Evolutionary conservation across 1,140 invertebrate species (phyloP).

Genomic region (Cyclargus thomasi): DNA sequence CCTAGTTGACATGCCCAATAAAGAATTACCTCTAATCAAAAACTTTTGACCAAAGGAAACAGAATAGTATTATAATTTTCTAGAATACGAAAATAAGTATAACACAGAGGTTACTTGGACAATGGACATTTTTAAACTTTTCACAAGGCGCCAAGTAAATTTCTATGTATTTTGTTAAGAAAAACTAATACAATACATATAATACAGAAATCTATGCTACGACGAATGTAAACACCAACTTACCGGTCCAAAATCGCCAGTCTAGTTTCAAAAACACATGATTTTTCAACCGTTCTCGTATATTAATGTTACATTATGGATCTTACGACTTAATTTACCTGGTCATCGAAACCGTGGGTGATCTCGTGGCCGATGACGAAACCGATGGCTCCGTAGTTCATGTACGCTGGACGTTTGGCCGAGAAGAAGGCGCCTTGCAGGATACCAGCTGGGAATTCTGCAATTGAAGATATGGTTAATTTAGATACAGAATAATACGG

Average conservation of each 20-base stretch:
- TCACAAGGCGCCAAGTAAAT: too few species aligned
- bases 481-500: too few species aligned
- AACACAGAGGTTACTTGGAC: too few species aligned
- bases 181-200: not conserved
- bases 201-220: not conserved
- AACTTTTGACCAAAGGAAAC: not conserved
- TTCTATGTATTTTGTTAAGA: not conserved
- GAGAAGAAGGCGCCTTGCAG: conserved; percentile 92
- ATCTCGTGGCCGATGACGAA: conserved; percentile 96
- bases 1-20: not conserved
- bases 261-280: not conserved
- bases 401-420: conserved; percentile 87
- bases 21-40: not conserved
- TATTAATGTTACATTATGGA: not conserved
- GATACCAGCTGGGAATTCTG: conserved; percentile 92
- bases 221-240: not conserved
- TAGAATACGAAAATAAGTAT: too few species aligned
- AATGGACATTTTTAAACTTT: too few species aligned
- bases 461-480: too few species aligned
- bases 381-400: conserved; percentile 95
- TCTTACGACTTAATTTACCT: conserved; percentile 57
- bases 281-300: not conserved
- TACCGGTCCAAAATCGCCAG: not conserved
- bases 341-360: conserved; percentile 94
- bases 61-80: not conserved